Percentiles rank a stretch among this genome's conserved stretches.
Conservation (phyloP, 2,888 invertebrate species). For the Chydorus sphaericus region DNA sequence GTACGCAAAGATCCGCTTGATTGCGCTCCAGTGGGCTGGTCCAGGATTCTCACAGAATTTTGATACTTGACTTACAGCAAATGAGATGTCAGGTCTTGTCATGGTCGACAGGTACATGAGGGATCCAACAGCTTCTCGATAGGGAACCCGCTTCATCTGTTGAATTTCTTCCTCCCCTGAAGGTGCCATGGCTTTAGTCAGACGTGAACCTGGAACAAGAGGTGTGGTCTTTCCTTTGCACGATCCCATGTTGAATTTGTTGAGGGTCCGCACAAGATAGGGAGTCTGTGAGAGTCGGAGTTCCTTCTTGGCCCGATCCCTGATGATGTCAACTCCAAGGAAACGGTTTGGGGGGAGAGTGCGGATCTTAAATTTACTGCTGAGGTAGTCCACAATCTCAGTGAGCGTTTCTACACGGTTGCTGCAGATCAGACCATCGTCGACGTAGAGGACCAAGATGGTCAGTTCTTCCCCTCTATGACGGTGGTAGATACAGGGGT, state of each 20-base stretch:
- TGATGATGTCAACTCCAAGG: neutral
- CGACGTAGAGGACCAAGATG: neutral
- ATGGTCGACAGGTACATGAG: neutral
- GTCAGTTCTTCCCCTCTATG: neutral
- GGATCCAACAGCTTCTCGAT: neutral
- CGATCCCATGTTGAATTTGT: neutral
- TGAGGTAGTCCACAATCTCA: neutral
- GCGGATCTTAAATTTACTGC: neutral
- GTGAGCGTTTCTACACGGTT: neutral
- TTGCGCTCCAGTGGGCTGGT: neutral
- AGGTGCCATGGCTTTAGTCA: neutral
- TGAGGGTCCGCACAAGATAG: neutral
- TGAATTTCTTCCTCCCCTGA: neutral
- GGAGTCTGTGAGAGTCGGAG: neutral
- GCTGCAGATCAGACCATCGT: neutral
- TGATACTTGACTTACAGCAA: slow-evolving; percentile 1
- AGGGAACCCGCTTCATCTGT: neutral
- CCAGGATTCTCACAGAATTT: neutral
- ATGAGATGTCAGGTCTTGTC: neutral
- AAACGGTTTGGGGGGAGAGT: neutral
- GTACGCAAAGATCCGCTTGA: neutral
- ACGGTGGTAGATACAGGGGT: neutral
- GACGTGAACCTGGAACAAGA: neutral
- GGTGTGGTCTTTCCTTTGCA: neutral
- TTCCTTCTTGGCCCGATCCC: neutral